Evolutionary conservation across 2,113 vertebrate species (phyloP).

Genomic region (Motacilla tschutschensis): DNA sequence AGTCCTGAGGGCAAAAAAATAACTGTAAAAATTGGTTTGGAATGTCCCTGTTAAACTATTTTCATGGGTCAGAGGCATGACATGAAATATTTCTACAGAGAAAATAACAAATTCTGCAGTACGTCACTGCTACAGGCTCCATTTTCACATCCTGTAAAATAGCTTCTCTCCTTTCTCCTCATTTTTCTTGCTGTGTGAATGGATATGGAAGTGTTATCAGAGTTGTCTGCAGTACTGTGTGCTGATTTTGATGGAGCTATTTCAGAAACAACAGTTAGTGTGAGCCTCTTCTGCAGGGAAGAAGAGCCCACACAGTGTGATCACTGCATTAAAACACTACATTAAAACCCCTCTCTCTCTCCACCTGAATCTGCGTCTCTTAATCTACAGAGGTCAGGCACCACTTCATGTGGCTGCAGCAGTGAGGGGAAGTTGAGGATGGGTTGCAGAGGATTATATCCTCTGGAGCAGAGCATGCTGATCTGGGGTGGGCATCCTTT

Average conservation of each 20-base stretch:
- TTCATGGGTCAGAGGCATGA: constrained; percentile 37
- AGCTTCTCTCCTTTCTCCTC: not conserved
- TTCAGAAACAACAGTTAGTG: not conserved
- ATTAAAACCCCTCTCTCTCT: not conserved
- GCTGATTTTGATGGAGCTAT: constrained; percentile 33
- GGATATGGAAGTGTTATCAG: not conserved
- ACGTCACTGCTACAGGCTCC: not conserved
- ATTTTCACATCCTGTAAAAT: constrained; percentile 25
- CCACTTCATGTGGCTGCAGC: not conserved
- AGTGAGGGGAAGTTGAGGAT: not conserved
- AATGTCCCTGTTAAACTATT: constrained; percentile 30
- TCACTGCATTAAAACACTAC: not conserved
- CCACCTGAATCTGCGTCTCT: not conserved
- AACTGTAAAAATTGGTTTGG: constrained; percentile 29
- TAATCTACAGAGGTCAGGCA: not conserved
- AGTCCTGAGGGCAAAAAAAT: not conserved
- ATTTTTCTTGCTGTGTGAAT: constrained; percentile 23
- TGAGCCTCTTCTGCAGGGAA: not conserved
- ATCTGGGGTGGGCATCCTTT: not conserved
- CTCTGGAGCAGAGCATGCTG: not conserved
- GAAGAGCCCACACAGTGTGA: not conserved
- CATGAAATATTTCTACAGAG: constrained; percentile 32
- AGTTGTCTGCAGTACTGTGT: not conserved
- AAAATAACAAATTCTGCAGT: constrained; percentile 19
- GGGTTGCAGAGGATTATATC: fast-evolving